Evolutionary conservation across 2,113 vertebrate genomes (phyloP), one percentile per base, ranked within the genome.

Genomic region (Scomber japonicus): DNA sequence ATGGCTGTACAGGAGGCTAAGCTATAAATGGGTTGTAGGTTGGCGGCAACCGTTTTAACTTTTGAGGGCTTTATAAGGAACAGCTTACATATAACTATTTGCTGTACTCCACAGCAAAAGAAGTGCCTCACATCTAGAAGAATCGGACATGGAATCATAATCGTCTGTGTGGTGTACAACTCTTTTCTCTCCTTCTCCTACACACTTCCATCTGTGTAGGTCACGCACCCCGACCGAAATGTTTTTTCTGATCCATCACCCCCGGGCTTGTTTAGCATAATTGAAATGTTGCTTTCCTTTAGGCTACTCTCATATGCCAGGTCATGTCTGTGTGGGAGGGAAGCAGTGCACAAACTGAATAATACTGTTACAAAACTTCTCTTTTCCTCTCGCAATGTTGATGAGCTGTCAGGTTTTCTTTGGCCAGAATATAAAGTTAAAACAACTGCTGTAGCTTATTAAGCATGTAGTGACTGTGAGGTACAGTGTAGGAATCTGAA

Each of bases 201-300:
- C 44, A 69, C 49, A 35, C 61, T 72, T 57, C 35, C 68, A 75
- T 66, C 51, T 50, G 64, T 70, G 24, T 27, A 27, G 24, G 24
- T 27, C 24, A 3, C 53, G 40, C 48, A 30, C 12, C 24, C 16
- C 2, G 53, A 77, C 69, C 75, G 64, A 48, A 14, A 40, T 51
- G 53, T 64, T 74, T 71, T 60, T 16, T 50, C 57, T 48, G 57
- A 69, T 75, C 44, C 56, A 56, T 83, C 51, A 56, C 65, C 70
- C 67, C 57, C 13, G 0, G 64, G 71, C 40, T 71, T 84, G 71
- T 71, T 81, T 75, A 71, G 54, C 65, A 67, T 86, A 63, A 80
- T 80, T 53, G 40, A 64, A 66, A 48, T 2, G 3, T 45, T 50
- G 19, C 67, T 54, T 50, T 74, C 30, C 66, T 72, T 56, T 19